Conservation (phyloP, 2,888 invertebrate species). For the Phasia obesa region DNA sequence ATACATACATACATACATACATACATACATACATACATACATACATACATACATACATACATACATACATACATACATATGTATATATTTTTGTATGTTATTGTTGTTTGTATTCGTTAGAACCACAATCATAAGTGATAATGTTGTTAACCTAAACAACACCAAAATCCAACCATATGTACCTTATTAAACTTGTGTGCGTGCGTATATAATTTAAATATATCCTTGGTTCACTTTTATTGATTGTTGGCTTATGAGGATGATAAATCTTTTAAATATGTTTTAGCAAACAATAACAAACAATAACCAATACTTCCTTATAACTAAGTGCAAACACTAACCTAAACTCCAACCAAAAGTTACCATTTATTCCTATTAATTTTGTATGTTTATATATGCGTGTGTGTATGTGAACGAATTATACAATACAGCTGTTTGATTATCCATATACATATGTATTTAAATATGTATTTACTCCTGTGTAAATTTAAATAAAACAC, state of each 20-base stretch:
- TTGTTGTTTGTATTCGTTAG: not conserved
- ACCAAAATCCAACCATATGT: not conserved
- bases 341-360: constrained; percentile 33
- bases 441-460: not conserved
- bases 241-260: constrained; percentile 55
- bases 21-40: not conserved
- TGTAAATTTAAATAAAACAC: constrained; percentile 63
- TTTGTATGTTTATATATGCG: not conserved
- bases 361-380: constrained; percentile 49
- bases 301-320: not conserved
- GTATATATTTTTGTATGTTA: not conserved
- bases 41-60: not conserved
- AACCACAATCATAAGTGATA: not conserved
- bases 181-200: not conserved
- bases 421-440: constrained; percentile 7
- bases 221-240: constrained; percentile 49
- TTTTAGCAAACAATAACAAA: constrained; percentile 4
- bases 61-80: not conserved
- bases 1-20: not conserved
- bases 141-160: constrained; percentile 9
- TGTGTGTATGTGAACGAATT: not conserved
- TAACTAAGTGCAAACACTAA: constrained; percentile 11
- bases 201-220: constrained; percentile 10
- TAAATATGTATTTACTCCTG: constrained; percentile 40
- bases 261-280: constrained; percentile 50